These are phyloP conservation scores for Heliconius ethilla DNA, from an alignment of 2,888 invertebrate species.

Conservation along the genomic window DNA sequence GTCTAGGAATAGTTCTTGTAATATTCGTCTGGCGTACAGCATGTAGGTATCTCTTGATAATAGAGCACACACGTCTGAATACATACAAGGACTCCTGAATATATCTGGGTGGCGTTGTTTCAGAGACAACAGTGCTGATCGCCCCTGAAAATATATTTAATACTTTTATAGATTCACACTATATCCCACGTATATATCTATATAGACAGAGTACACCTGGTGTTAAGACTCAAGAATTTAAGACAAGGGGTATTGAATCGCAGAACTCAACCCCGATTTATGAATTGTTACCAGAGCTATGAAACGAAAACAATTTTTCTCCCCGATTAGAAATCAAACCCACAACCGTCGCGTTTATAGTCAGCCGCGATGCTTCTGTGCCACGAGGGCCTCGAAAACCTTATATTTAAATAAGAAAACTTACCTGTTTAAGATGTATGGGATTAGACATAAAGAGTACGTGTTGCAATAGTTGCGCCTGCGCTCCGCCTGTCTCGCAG, in stretches of 20 bases:
- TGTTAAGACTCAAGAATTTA: not conserved
- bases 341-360: not conserved
- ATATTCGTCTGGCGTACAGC: constrained; percentile 90
- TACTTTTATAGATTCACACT: not conserved
- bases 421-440: constrained; percentile 71
- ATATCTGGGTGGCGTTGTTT: constrained; percentile 87
- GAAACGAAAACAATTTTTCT: too few relatives aligned
- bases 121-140: constrained; percentile 88
- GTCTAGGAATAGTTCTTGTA: constrained; percentile 97
- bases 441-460: constrained; percentile 75
- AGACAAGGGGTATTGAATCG: not conserved
- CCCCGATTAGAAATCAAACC: not conserved
- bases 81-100: constrained; percentile 94
- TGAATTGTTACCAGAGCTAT: not conserved
- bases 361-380: not conserved
- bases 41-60: constrained; percentile 91
- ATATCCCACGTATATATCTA: not conserved
- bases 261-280: not conserved
- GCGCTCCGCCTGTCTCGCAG: constrained; percentile 55
- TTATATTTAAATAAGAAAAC: constrained; percentile 6
- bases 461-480: constrained; percentile 67
- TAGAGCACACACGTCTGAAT: constrained; percentile 93
- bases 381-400: too few relatives aligned
- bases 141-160: constrained; percentile 80
- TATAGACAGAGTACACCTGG: not conserved